Base-by-base conservation (phyloP, 2,797 vertebrate species). In the Emydoidea blandingii region DNA sequence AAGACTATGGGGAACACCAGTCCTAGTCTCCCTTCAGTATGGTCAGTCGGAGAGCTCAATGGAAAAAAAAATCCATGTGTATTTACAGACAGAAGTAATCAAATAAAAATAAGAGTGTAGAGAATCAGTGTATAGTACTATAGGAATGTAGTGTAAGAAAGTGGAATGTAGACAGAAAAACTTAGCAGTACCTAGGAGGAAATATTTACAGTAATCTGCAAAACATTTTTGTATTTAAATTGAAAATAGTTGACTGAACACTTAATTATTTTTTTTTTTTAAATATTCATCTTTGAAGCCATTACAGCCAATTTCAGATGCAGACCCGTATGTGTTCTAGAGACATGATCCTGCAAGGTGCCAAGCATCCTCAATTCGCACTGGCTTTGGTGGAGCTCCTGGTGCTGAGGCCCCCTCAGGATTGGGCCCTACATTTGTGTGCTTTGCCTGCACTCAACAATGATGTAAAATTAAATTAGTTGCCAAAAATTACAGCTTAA, bases 71-170 rank as follows among this genome's bases (percentile, higher is more conserved):
- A 68, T 25, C 14, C 14, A 82, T 88, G 92, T 88, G 5, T 14
- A 62, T 80, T 31, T 53, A 54, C n/a, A 54, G n/a, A 47, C 0
- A 1, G 81, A 25, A 89, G 47, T 52, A 94, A 25, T 92, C 93
- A 91, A 95, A 94, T 65, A 83, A 87, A 23, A 10, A 31, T 87
- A 79, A 90, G 81, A 93, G 68, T 5, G 4, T 78, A 6, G 52
- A 79, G 34, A 59, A 11, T 27, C 68, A 72, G 8, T 84, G 27
- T 59, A 6, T 11, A 54, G 29, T 49, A 80, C 5, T 50, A 47
- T 16, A 91, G 25, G 19, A 34, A 86, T 4, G 0, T 5, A 59
- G 27, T 2, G 10, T 3, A 54, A 81, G 83, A 90, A 25, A 59
- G 1, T 91, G 14, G 27, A 90, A 87, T 4, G 25, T 3, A 84